phyloP scores from a whole-genome alignment of 1,140 invertebrate genomes.

The Cydia amplana region DNA sequence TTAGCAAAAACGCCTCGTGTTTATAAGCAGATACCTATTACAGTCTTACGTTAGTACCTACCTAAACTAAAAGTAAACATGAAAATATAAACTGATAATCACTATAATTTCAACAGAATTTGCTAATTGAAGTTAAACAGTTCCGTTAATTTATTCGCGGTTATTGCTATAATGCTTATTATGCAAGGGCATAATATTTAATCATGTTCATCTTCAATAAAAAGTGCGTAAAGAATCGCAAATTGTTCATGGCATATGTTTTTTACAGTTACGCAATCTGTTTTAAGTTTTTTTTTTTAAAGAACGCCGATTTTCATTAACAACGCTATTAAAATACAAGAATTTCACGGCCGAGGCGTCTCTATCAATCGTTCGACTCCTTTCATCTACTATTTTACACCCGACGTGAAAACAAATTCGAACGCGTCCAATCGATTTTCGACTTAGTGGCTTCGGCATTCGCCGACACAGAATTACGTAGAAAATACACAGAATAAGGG shows the following conservation, averaged over 20 bases:
- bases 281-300: background rate
- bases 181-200: constrained; percentile 2
- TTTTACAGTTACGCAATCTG: constrained; percentile 24
- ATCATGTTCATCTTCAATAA: background rate
- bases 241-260: background rate
- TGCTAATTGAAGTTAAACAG: background rate
- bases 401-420: constrained; percentile 66
- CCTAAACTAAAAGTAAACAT: background rate
- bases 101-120: background rate
- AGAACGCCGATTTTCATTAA: constrained; percentile 1
- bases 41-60: background rate
- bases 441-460: constrained; percentile 58
- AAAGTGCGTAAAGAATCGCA: background rate
- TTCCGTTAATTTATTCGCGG: background rate
- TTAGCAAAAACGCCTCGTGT: background rate
- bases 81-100: background rate
- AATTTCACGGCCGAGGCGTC: constrained; percentile 60
- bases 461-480: constrained; percentile 35
- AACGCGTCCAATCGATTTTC: constrained; percentile 72
- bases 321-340: constrained; percentile 45
- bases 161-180: background rate
- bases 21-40: background rate
- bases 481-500: constrained; percentile 40
- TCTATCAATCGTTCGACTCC: constrained; percentile 8
- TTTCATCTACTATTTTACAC: constrained; percentile 60